phyloP scores from a whole-genome alignment of 1,140 invertebrate genomes.

The Bursaphelenchus mucronatus region DNA sequence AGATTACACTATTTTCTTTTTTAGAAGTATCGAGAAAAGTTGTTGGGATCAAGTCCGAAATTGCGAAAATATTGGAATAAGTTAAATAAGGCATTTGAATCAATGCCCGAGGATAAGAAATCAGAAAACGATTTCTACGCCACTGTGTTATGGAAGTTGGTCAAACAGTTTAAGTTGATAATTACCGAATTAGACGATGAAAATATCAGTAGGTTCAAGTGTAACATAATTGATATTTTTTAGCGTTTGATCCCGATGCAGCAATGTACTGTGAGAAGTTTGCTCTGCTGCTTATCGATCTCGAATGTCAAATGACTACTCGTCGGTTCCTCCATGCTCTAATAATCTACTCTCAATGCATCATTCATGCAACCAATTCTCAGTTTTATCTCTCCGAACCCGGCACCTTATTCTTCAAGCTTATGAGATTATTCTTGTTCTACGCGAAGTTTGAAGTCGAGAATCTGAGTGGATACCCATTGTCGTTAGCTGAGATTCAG shows the following conservation, averaged over 20 bases:
- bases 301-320: constrained; percentile 88
- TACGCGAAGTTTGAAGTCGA: constrained; percentile 96
- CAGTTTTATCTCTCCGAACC: constrained; percentile 66
- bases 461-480: constrained; percentile 86
- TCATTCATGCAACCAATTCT: constrained; percentile 81
- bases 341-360: constrained; percentile 86
- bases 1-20: constrained; percentile 33
- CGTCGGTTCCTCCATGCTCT: constrained; percentile 88
- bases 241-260: constrained; percentile 65
- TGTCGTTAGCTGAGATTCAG: constrained; percentile 85
- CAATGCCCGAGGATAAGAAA: constrained; percentile 69
- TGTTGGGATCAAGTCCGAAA: constrained; percentile 79
- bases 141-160: constrained; percentile 78
- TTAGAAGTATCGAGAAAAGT: constrained; percentile 72
- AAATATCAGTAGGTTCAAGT: constrained; percentile 21
- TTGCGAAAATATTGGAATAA: constrained; percentile 87
- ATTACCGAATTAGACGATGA: constrained; percentile 70
- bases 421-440: constrained; percentile 90
- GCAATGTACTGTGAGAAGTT: constrained; percentile 88
- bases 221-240: constrained; percentile 27
- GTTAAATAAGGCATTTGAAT: constrained; percentile 76
- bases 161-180: constrained; percentile 82
- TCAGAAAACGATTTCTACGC: constrained; percentile 79
- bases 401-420: constrained; percentile 77
- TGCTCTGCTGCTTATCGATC: constrained; percentile 88